Evolutionary conservation across 2,888 invertebrate genomes (phyloP).

Genomic region (Hypsopygia costalis): DNA sequence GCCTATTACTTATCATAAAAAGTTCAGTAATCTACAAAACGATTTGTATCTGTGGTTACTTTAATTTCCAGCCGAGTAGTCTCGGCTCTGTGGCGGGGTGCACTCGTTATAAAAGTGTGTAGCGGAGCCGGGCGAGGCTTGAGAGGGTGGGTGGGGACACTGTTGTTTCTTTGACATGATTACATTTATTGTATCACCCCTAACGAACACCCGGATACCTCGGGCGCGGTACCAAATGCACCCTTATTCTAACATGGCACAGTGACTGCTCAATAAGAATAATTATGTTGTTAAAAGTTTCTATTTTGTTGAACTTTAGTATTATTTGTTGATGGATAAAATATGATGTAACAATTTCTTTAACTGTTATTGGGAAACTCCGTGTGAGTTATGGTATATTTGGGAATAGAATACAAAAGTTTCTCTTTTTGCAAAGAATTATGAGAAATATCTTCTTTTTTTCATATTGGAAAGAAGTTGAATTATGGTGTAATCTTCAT

Average conservation of each 20-base stretch:
- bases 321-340: constrained; percentile 1
- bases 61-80: no score
- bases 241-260: constrained; percentile 1
- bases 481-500: neutral
- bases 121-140: constrained; percentile 31
- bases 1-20: no score
- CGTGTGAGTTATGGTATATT: constrained; percentile 13
- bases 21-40: no score
- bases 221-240: constrained; percentile 8
- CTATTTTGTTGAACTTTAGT: constrained; percentile 8
- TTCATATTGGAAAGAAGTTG: neutral
- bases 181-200: constrained; percentile 60
- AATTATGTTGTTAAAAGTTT: constrained; percentile 6
- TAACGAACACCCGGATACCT: constrained; percentile 36
- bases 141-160: neutral
- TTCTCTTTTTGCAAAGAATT: neutral
- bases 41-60: no score
- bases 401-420: constrained; percentile 2
- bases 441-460: neutral
- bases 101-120: constrained; percentile 43
- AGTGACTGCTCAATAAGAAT: neutral
- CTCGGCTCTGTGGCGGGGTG: constrained; percentile 37
- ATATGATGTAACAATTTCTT: neutral
- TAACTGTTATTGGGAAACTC: constrained; percentile 21
- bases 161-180: constrained; percentile 52